Evolutionary conservation across 2,113 vertebrate species (phyloP), one percentile per base, ranked within the genome.

Genomic region (Melierax canorus): DNA sequence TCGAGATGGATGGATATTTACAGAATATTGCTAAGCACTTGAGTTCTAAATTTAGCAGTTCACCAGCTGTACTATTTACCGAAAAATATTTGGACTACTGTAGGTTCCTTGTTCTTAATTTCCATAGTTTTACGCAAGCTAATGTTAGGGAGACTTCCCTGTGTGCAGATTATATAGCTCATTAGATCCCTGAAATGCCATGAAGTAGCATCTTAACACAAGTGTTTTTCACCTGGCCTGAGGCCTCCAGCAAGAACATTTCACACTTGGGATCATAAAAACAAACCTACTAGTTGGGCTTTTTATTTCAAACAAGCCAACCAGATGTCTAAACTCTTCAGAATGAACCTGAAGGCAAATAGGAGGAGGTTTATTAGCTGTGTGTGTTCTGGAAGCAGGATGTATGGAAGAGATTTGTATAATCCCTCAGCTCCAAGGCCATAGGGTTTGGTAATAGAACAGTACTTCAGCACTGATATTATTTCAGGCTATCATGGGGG

Each of bases 311-410:
- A 92, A 63, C 56, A 88, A 89, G 69, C 55, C 69, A 92, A 48
- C 66, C 94, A 92, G 88, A 82, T 95, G 81, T 82, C 59, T 94
- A 93, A 78, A 77, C 59, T 32, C 50, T 89, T 81, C 62, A 79
- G 69, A 87, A 78, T 85, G 64, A 92, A 89, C 76, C 91, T 85
- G 45, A 86, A 94, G 89, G 91, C 89, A 87, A 89, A 75, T 46
- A 80, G 60, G 75, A 91, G 87, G 69, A 86, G 86, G 56, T 63
- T 95, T 97, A 94, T 94, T 95, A 95, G 69, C 69, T 79, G n/a
- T 86, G 51, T 94, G 75, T 96, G 87, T 82, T 82, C 81, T 81
- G 84, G 86, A 91, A 95, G 86, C 60, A 75, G 87, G 80, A 77
- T 91, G 89, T 92, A 71, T 77, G 50, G 86, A 81, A 73, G 72